Evolutionary conservation across 1,140 invertebrate species (phyloP).

Genomic region (Papilio machaon): DNA sequence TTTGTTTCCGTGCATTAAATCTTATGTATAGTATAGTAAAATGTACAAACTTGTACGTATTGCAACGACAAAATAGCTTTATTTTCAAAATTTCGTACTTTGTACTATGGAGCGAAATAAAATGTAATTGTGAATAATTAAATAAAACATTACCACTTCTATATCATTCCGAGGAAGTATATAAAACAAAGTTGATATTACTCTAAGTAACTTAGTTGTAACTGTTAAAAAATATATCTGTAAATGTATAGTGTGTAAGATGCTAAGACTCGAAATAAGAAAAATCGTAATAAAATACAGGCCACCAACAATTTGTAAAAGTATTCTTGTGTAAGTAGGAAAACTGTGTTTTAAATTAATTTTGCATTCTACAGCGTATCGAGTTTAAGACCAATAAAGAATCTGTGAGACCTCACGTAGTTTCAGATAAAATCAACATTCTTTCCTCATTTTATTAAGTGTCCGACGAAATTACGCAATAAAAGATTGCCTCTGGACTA

Average conservation of each 20-base stretch:
- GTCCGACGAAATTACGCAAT: slow-evolving; percentile 18
- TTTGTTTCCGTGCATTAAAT: background rate
- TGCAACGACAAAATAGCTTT: no score
- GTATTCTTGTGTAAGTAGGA: background rate
- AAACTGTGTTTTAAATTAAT: background rate
- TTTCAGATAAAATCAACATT: slow-evolving; percentile 13
- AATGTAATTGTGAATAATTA: no score
- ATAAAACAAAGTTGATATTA: no score
- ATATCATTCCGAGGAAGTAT: no score
- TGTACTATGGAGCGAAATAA: no score
- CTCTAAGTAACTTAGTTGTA: no score
- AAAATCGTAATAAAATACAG: no score
- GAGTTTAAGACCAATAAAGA: slow-evolving; percentile 11
- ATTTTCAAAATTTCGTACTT: no score
- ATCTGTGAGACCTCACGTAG: slow-evolving; percentile 19
- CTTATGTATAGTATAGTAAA: background rate
- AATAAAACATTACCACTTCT: no score
- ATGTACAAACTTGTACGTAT: background rate
- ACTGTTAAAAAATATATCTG: no score
- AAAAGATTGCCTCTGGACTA: slow-evolving; percentile 4
- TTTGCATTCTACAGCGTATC: background rate
- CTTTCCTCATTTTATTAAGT: slow-evolving; percentile 21
- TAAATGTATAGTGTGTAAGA: no score
- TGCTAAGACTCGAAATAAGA: no score
- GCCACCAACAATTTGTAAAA: background rate